Base-by-base conservation (phyloP, 2,113 vertebrate species). In the Malurus melanocephalus region DNA sequence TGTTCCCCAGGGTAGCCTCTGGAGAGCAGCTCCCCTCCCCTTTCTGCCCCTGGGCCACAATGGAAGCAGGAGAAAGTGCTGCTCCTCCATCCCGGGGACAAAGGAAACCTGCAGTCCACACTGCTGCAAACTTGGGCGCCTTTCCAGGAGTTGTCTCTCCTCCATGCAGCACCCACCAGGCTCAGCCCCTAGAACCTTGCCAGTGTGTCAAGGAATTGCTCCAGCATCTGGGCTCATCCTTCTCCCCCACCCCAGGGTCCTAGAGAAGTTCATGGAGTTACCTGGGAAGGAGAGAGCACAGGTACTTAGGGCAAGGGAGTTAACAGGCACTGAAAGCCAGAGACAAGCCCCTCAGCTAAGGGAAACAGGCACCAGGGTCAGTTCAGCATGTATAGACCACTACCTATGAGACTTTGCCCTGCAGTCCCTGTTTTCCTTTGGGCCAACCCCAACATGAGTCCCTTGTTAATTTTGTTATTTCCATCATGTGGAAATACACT, bases 1-100 rank as follows among this genome's bases (percentile, higher is more conserved):
- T 0, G 0, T 32, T 90, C 49, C 45, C 46, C 66, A 49, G 45
- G 43, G 43, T 0, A 0, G 45, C 61, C 33, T 68, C 62, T 2
- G 0, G 3, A n/a, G n/a, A 85, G 35, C 42, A 83, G 64, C 20
- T 77, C 48, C 64, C 49, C 46, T 80, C 30, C 64, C 61, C 3
- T 52, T 82, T 26, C 67, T 4, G 2, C 78, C 38, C 73, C 33
- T 3, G 2, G 23, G 62, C n/a, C 61, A 38, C 27, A 51, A 16
- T 4, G 14, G 68, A 92, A 87, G 55, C 53, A 76, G 33, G 16
- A 51, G 45, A 71, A 89, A 67, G 18, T 48, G 48, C 40, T 65
- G 43, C 35, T 92, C 8, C 32, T 66, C 51, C 6, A 5, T 13
- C 16, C 11, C 1, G 1, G 11, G 4, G 30, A 82, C 48, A 43